Evolutionary conservation across 2,888 invertebrate genomes (phyloP), one percentile per base, ranked within the genome.

Genomic region (Trichogramma evanescens): DNA sequence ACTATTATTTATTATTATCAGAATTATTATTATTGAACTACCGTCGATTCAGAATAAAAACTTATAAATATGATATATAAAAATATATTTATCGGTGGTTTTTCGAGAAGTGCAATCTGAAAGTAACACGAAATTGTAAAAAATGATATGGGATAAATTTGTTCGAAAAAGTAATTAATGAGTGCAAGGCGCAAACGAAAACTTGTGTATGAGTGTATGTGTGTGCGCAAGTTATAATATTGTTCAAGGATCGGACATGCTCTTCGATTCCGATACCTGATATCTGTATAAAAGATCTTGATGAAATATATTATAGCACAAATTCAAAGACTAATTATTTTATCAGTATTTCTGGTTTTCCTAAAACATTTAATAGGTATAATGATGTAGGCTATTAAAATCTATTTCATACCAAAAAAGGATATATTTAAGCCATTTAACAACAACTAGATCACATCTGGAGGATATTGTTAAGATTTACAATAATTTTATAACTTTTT

Each of bases 231-330:
- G 26, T 26, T 26, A 26, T 26, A 3, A 26, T 61, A 63, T 62
- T 63, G 61, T 64, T 66, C 61, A 64, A 53, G 66, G 63, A 61
- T 65, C 64, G 63, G 61, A 51, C 51, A 61, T 61, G 63, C 63
- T 63, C 56, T 56, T 61, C 61, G 63, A 62, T 66, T 61, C 63
- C 62, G 65, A 65, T 53, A 61, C 63, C 65, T 61, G 54, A 63
- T 65, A 59, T 66, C 63, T 66, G 63, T 66, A 63, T 63, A 65
- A 63, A 62, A 61, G 59, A 66, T 61, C 63, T 63, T 63, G 56
- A 65, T 57, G 51, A 66, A 66, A 65, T 65, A 66, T 63, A 66
- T 63, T 66, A 66, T 63, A 63, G 61, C 65, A 65, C 61, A 63
- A 63, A 42, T 54, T 54, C 3, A 26, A 26, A 26, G 26, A 26